Percentiles rank a stretch among this genome's conserved stretches.
phyloP scores from a whole-genome alignment of 1,140 invertebrate genomes.

The Megathymus violae region DNA sequence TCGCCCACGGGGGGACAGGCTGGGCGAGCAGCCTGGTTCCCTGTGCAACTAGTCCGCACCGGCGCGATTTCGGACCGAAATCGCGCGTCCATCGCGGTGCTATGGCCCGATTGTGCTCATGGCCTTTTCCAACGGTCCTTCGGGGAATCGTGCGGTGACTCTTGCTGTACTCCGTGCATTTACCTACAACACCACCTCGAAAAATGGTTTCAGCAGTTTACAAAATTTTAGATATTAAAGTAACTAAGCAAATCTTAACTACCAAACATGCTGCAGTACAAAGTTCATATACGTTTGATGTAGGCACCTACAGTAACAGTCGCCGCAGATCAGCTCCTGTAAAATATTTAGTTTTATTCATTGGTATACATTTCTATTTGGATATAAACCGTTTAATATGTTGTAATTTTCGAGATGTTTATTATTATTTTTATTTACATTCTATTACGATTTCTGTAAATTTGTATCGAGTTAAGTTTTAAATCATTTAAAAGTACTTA shows the following conservation, averaged over 20 bases:
- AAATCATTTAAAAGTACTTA: no score
- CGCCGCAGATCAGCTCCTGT: background rate
- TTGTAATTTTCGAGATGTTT: background rate
- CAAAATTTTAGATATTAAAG: no score
- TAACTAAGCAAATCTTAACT: no score
- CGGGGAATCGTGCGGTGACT: background rate
- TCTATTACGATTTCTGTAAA: background rate
- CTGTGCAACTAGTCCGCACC: constrained; percentile 4
- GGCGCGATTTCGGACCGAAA: constrained; percentile 5
- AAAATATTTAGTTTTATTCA: no score
- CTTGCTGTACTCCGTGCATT: background rate
- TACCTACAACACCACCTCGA: no score
- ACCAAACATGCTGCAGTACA: no score
- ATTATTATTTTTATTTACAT: background rate
- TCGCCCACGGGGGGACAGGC: constrained; percentile 13
- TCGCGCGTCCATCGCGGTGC: background rate
- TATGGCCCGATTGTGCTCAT: background rate
- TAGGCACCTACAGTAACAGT: no score
- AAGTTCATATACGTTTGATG: no score
- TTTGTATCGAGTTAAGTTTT: background rate
- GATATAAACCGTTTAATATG: background rate
- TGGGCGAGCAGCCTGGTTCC: background rate
- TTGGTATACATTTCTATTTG: no score
- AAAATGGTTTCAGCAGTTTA: no score
- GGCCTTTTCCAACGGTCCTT: background rate